A percentile compares a stretch with the other conserved stretches of the same genome.
Conservation (phyloP, 2,888 invertebrate species). For the Apamea crenata region DNA sequence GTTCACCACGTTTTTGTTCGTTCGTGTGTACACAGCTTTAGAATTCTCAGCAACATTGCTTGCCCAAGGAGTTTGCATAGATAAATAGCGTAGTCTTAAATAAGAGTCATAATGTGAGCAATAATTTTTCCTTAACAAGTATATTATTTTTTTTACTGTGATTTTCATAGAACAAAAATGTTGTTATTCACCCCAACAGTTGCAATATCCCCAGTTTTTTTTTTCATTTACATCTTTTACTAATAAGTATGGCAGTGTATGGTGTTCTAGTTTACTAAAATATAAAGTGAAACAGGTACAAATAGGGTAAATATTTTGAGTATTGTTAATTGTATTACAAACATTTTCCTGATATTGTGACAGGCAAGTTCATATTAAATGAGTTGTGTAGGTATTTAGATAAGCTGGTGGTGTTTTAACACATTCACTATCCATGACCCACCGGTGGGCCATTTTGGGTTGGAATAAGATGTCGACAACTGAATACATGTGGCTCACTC, state of each 20-base stretch:
- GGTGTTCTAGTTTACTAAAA: neutral
- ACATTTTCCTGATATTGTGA: conserved; percentile 39
- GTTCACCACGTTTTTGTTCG: too few species aligned
- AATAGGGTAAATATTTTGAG: neutral
- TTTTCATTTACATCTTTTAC: neutral
- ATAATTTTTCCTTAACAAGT: neutral
- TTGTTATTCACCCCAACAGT: neutral
- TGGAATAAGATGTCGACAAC: too few species aligned
- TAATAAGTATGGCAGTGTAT: neutral
- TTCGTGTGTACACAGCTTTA: too few species aligned
- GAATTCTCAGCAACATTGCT: too few species aligned
- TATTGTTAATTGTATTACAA: conserved; percentile 17
- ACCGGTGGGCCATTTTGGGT: too few species aligned
- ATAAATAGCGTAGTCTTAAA: neutral
- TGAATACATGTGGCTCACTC: too few species aligned
- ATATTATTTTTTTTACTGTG: neutral
- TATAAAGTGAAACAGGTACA: conserved; percentile 11
- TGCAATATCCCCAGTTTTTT: neutral
- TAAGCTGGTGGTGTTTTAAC: neutral
- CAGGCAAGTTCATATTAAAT: conserved; percentile 34
- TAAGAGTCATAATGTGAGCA: neutral
- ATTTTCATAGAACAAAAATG: neutral
- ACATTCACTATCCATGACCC: too few species aligned
- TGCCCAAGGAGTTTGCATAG: too few species aligned
- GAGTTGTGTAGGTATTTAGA: conserved; percentile 1